Conservation (phyloP, 2,797 vertebrate species). For the Rallus crepitans region DNA sequence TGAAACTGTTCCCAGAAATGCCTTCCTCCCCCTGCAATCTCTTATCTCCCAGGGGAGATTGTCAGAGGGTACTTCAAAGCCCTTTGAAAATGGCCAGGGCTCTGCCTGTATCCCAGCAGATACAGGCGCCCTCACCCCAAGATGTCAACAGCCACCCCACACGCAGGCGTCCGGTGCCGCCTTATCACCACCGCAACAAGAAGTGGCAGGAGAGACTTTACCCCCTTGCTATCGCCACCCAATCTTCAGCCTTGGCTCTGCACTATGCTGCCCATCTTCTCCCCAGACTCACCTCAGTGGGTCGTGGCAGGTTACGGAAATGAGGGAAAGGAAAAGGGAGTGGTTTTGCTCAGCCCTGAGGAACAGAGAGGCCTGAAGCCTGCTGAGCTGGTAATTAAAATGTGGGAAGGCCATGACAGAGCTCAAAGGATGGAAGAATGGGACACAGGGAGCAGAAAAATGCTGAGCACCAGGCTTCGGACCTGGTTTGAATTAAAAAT, state of each 20-base stretch:
- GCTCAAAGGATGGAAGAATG: slow-evolving; percentile 38
- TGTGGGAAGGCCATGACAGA: slow-evolving; percentile 1
- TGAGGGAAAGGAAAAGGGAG: neutral
- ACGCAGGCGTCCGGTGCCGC: accelerated
- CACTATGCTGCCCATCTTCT: accelerated
- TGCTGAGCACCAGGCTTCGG: neutral
- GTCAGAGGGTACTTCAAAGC: slow-evolving; percentile 71
- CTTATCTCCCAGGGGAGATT: slow-evolving; percentile 66
- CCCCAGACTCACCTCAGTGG: neutral
- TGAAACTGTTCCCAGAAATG: slow-evolving; percentile 58
- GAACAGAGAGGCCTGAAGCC: neutral
- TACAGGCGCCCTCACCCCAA: neutral
- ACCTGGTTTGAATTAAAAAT: slow-evolving; percentile 37
- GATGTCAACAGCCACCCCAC: neutral
- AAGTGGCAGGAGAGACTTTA: neutral
- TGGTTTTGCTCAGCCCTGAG: neutral
- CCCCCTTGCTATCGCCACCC: neutral
- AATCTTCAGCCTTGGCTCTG: neutral
- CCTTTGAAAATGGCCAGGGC: slow-evolving; percentile 69
- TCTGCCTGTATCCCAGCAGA: slow-evolving; percentile 44
- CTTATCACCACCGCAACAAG: neutral
- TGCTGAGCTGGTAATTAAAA: slow-evolving; percentile 59
- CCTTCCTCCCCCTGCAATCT: slow-evolving; percentile 50
- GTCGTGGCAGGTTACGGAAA: neutral
- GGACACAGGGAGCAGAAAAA: slow-evolving; percentile 17